phyloP scores from a whole-genome alignment of 2,113 vertebrate species.

The Oxyruncus cristatus region DNA sequence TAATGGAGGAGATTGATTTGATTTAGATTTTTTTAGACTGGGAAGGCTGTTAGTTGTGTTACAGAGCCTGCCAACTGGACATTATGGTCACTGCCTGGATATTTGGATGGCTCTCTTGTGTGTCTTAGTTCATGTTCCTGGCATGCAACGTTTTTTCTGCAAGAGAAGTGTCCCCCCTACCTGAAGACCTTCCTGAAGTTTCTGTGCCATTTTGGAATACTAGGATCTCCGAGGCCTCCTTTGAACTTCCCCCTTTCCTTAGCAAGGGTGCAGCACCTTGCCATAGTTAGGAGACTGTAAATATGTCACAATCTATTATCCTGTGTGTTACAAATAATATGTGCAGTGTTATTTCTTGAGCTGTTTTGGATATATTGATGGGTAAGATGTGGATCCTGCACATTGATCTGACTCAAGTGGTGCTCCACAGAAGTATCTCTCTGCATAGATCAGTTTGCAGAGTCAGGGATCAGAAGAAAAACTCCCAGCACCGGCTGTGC shows the following conservation, averaged over 20 bases:
- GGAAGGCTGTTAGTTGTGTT: not conserved
- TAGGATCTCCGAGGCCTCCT: not conserved
- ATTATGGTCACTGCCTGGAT: not conserved
- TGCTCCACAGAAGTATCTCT: not conserved
- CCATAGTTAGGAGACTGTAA: not conserved
- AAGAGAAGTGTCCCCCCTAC: not conserved
- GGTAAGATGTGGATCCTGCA: not conserved
- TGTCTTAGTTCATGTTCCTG: not conserved
- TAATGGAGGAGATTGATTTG: not conserved
- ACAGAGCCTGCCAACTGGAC: not conserved
- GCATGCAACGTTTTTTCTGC: not conserved
- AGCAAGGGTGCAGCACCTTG: not conserved
- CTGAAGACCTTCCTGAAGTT: not conserved
- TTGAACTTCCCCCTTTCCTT: not conserved
- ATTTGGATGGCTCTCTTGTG: not conserved
- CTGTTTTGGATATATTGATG: not conserved
- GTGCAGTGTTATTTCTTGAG: not conserved
- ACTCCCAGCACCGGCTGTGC: not conserved
- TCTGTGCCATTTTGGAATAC: not conserved
- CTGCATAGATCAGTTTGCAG: not conserved
- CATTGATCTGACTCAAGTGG: not conserved
- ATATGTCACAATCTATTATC: not conserved
- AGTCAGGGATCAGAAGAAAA: not conserved
- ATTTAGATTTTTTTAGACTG: not conserved
- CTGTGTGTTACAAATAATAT: not conserved